Evolutionary conservation across 2,113 vertebrate genomes (phyloP), one percentile per base, ranked within the genome.

Genomic region (Tupaia tana): DNA sequence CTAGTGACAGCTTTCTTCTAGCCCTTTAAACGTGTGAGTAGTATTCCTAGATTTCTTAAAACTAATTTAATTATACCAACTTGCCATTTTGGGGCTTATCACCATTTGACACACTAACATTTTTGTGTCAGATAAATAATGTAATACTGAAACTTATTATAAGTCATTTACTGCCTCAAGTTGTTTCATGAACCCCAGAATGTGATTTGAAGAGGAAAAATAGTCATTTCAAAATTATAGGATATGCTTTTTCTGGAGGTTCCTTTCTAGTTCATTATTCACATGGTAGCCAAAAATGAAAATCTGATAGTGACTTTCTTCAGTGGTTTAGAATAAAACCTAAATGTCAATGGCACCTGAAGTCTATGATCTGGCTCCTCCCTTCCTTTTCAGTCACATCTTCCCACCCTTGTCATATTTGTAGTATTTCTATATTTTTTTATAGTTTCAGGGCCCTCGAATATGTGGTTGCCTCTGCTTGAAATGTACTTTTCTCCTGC

Each of bases 1-100:
- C 43, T 43, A 43, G 6, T 88, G 84, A 80, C 34, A 86, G 14
- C 78, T 84, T 95, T 90, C 94, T 95, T 83, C 54, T 87, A 82
- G 27, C 10, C 25, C 25, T 88, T 95, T 90, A 70, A 78, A 92
- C 93, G 61, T 92, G 25, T 94, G 11, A 52, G 10, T 78, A 71
- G 7, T 92, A 86, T 90, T 90, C n/a, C 7, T 70, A 56, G 71
- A 91, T 82, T 93, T 8, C 19, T 95, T 69, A 82, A 63, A 92
- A 70, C 90, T 67, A 70, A 90, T 34, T 90, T 87, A 95, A 59
- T 92, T 97, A 84, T 58, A 43, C 91, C 31, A 91, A 96, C 6
- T 31, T 93, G 67, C 82, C 86, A 61, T 89, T 96, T 96, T 59
- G 31, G 19, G 34, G 9, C 29, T 89, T 89, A 81, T 87, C 4